Evolutionary conservation across 2,888 invertebrate species (phyloP), one percentile per base, ranked within the genome.

Genomic region (Flabesymbios commensalis): DNA sequence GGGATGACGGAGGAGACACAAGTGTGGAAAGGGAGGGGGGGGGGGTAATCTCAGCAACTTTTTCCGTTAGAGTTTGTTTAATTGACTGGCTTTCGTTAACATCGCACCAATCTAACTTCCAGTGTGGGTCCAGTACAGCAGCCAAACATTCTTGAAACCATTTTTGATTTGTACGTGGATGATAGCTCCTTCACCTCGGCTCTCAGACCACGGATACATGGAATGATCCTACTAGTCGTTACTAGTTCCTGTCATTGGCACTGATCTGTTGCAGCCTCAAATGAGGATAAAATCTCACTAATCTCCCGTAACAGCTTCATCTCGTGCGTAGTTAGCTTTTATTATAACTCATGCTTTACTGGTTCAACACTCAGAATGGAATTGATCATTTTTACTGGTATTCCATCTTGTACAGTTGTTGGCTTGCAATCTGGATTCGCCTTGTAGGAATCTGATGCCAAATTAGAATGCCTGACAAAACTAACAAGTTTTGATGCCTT

Each of bases 281-380:
- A 49, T 7, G 29, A 14, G 5, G 10, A 14, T 28, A 31, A 22
- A 7, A 49, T 31, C 7, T 49, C 49, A n/a, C n/a, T n/a, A n/a
- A n/a, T n/a, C n/a, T n/a, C n/a, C n/a, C n/a, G n/a, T n/a, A n/a
- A n/a, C 41, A 42, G 24, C 41, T 19, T 55, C 26, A 24, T 41
- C 26, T 55, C 55, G 19, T 55, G 43, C 7, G n/a, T 26, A 1
- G 42, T 42, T 28, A 55, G 43, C 43, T 55, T 55, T 26, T 55
- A 10, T 22, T 42, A 43, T n/a, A 42, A n/a, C 22, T 55, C 43
- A n/a, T 42, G 29, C 22, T 26, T 42, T 19, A 41, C 42, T 5
- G 41, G 55, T 28, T 24, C 42, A 22, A 55, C 29, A 24, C 43
- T 24, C 17, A 55, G 42, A 19, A 55, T 43, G n/a, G 55, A 55